Conservation (phyloP, 2,113 vertebrate species). For the Oryzias javanicus region DNA sequence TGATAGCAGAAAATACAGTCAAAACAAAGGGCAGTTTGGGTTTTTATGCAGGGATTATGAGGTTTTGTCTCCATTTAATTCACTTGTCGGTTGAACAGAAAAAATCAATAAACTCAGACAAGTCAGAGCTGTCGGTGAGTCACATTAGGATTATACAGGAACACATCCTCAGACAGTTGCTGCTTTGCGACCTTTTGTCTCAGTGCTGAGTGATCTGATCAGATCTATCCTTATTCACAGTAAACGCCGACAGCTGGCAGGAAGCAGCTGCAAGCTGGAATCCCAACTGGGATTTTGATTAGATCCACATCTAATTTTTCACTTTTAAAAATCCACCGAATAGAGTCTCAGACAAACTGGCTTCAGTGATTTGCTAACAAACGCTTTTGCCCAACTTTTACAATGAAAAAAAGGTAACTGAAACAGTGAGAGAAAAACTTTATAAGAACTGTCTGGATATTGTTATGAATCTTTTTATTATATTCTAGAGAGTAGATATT, state of each 20-base stretch:
- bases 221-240: slow-evolving; percentile 32
- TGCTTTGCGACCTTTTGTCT: slow-evolving; percentile 7
- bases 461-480: too few relatives aligned
- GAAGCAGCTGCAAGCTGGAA: slow-evolving; percentile 59
- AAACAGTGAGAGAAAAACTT: too few relatives aligned
- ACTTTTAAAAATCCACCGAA: not conserved
- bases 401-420: too few relatives aligned
- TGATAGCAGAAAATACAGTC: not conserved
- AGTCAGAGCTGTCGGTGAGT: slow-evolving; percentile 36
- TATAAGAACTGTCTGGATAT: too few relatives aligned
- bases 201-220: slow-evolving; percentile 36
- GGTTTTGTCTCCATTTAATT: slow-evolving; percentile 14
- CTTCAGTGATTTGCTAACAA: not conserved
- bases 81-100: slow-evolving; percentile 1
- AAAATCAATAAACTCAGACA: slow-evolving; percentile 23
- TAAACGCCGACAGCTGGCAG: slow-evolving; percentile 55
- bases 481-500: too few relatives aligned
- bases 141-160: slow-evolving; percentile 17
- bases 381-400: too few relatives aligned
- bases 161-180: slow-evolving; percentile 5
- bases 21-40: not conserved
- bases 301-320: slow-evolving; percentile 4
- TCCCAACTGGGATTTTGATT: slow-evolving; percentile 21
- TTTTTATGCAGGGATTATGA: not conserved
- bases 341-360: not conserved